A percentile compares a stretch with the other conserved stretches of the same genome.
phyloP scores from a whole-genome alignment of 2,888 invertebrate genomes.

The Muschampia plurimacula region DNA sequence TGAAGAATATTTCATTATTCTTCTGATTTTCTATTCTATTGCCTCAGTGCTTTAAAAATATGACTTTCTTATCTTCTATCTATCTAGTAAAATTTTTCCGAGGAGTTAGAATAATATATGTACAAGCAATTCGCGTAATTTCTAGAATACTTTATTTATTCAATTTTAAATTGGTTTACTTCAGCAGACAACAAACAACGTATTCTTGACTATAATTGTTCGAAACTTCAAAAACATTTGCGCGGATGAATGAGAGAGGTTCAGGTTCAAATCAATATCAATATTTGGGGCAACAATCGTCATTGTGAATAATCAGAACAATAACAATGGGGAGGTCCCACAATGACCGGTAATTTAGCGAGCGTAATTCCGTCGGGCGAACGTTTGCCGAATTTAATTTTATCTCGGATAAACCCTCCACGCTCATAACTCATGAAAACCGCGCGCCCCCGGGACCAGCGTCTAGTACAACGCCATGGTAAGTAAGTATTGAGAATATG shows the following conservation, averaged over 20 bases:
- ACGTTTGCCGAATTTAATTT: conserved; percentile 73
- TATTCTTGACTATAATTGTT: neutral
- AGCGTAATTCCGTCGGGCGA: conserved; percentile 61
- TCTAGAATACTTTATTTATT: neutral
- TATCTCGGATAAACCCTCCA: conserved; percentile 65
- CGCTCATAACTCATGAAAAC: conserved; percentile 69
- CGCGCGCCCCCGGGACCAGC: conserved; percentile 48
- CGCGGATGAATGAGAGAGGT: conserved; percentile 29
- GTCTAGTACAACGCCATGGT: conserved; percentile 37
- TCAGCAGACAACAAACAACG: neutral
- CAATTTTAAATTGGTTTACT: neutral
- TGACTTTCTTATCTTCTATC: neutral
- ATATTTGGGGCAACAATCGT: conserved; percentile 63
- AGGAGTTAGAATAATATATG: neutral
- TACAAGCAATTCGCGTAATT: too few species aligned
- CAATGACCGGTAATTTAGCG: conserved; percentile 76
- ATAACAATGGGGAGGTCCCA: conserved; percentile 59
- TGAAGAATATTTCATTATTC: neutral
- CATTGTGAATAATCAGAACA: conserved; percentile 62
- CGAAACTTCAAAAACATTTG: neutral
- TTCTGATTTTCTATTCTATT: neutral
- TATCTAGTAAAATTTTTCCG: neutral
- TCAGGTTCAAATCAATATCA: conserved; percentile 63
- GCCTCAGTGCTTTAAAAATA: neutral
- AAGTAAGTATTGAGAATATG: conserved; percentile 40